Base-by-base conservation (phyloP, 2,888 invertebrate genomes). In the Crepidodera aurea region DNA sequence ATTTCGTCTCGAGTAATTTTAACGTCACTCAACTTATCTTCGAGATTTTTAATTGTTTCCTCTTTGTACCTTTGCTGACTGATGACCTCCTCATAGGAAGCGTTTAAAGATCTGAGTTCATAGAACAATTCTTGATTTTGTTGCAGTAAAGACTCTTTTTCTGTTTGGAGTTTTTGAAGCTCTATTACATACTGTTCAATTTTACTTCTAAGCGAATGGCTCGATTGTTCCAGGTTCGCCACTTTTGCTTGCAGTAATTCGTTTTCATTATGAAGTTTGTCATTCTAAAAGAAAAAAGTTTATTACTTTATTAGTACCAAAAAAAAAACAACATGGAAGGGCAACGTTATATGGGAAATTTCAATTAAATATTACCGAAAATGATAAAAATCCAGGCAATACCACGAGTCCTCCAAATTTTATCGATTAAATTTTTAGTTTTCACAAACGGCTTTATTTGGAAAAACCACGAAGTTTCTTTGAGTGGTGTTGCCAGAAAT, bases 1-100 rank as follows among this genome's bases (percentile, higher is more conserved):
- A 82, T 72, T 62, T 78, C 78, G 48, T 80, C 77, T 10, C 76
- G 73, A 54, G 68, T 73, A 51, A 68, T 70, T 67, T 74, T 75
- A 6, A 76, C 62, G 16, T 79, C 76, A 4, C 67, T 69, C 25
- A 80, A 64, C 64, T 81, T 79, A 22, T 71, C 68, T 66, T 82
- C 78, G 16, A 81, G 66, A 60, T 67, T 72, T 42, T 73, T 72
- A 15, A 78, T 62, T 1, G 73, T 71, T 55, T 79, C 77, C 7
- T 51, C 42, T 13, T 62, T 60, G 44, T 69, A 69, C 69, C 78
- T 75, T 67, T 76, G 72, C 34, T 75, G 75, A 34, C 71, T 71
- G 34, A 69, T 67, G 48, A 73, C 39, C 40, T 65, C 46, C 10
- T 54, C 54, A 58, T 72, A 75, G 5, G 73, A 69, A 40, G 65